Evolutionary conservation across 1,140 invertebrate species (phyloP).

Genomic region (Pachyrhynchus sulphureomaculatus): DNA sequence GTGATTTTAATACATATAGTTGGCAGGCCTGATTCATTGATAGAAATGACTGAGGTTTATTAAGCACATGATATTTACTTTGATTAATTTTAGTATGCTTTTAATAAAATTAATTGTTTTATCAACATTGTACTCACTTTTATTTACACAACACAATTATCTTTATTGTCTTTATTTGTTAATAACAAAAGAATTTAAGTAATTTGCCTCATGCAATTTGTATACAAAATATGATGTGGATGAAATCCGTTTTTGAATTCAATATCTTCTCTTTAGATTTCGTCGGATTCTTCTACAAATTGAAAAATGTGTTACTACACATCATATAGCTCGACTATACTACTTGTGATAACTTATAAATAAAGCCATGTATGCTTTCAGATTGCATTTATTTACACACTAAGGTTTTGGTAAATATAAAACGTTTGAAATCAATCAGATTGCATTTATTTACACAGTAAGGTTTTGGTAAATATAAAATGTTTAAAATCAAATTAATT

Average conservation of each 20-base stretch:
- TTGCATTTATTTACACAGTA: not conserved
- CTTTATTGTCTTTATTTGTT: not conserved
- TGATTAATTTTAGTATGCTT: not conserved
- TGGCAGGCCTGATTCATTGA: not conserved
- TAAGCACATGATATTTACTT: too few relatives aligned
- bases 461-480: too few relatives aligned
- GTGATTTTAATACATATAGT: not conserved
- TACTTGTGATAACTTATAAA: not conserved
- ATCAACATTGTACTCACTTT: conserved; percentile 9
- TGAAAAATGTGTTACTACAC: not conserved
- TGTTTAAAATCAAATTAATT: too few relatives aligned
- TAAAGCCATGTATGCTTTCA: not conserved
- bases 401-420: not conserved
- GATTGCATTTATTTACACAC: not conserved
- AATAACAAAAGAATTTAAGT: not conserved
- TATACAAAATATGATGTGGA: not conserved
- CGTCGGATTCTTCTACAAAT: conserved; percentile 34
- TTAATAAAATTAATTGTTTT: not conserved
- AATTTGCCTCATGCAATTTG: not conserved
- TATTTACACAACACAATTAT: not conserved
- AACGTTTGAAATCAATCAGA: not conserved
- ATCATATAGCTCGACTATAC: not conserved
- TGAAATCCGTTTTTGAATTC: conserved; percentile 5
- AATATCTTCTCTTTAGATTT: conserved; percentile 30
- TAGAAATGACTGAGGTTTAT: not conserved